Evolutionary conservation across 2,888 invertebrate species (phyloP), one percentile per base, ranked within the genome.

Genomic region (Galeopsomyia nigrocyanea): DNA sequence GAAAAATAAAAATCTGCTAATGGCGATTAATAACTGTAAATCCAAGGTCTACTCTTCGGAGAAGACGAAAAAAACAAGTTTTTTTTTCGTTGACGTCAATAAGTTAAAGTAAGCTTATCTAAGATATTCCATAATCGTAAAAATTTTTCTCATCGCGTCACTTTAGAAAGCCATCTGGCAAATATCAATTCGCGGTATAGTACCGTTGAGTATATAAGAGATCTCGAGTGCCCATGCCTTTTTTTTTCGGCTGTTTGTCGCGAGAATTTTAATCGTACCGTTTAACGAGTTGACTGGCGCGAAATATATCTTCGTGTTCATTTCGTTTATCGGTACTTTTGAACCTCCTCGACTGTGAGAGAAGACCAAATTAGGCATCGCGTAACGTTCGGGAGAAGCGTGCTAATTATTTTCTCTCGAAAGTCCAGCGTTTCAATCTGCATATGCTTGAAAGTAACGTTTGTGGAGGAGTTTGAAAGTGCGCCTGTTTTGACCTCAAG

Each of bases 231-330:
- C 7, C n/a, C 31, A 21, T 2, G 21, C 31, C 14, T 9, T 55
- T 61, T 71, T 26, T 26, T 26, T 26, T 26, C 5, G 26, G 26
- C 5, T 26, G 26, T 26, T 55, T 47, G 31, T 55, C 60, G 16
- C 26, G 39, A 71, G 61, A 61, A 61, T 71, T 60, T 61, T 66
- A 66, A 71, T 66, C 39, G 50, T 19, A 71, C n/a, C 55, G 17
- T 66, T 70, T 47, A 68, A 68, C 55, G 62, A 63, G 77, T 78
- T 76, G 77, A 77, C 77, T 75, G 77, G 77, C 78, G 78, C 75
- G 77, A 80, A 78, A 77, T 77, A 76, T 76, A 78, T 26, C 51
- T 22, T 46, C 55, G 46, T 16, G 10, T 3, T 14, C 17, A 21
- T 16, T 22, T 16, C 49, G 47, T n/a, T 31, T 16, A 51, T 26